Conservation (phyloP, 2,113 vertebrate species). For the Bostrychus sinensis region DNA sequence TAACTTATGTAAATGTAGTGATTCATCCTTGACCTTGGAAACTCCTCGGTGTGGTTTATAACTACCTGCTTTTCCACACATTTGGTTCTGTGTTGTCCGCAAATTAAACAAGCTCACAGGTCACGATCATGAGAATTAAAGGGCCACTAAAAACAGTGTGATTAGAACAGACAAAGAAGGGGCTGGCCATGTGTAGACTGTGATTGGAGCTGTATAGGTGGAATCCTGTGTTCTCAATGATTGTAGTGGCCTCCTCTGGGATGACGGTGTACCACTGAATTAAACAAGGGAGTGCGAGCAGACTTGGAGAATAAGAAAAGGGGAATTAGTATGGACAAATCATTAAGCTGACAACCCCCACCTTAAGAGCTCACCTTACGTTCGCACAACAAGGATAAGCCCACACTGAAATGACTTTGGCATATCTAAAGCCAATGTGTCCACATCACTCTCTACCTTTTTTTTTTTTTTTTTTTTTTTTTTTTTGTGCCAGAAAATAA, state of each 20-base stretch:
- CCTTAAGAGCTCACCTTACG: background rate
- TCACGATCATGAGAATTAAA: constrained; percentile 8
- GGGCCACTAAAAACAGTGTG: background rate
- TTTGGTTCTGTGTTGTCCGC: background rate
- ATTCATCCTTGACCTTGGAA: constrained; percentile 14
- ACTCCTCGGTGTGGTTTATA: background rate
- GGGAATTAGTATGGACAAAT: background rate
- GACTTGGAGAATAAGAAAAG: background rate
- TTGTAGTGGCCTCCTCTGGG: background rate
- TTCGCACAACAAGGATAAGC: background rate
- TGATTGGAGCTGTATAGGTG: constrained; percentile 3
- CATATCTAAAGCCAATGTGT: background rate
- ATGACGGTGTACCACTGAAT: background rate
- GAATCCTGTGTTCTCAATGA: background rate
- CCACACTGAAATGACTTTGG: background rate
- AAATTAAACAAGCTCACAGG: constrained; percentile 11
- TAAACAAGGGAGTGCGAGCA: background rate
- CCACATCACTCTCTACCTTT: background rate
- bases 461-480: background rate
- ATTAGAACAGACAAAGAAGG: constrained; percentile 4
- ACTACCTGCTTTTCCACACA: constrained; percentile 2
- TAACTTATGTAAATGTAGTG: constrained; percentile 10
- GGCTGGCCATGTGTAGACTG: background rate
- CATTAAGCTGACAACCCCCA: background rate
- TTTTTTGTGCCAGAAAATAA: background rate